These are phyloP conservation scores for Caenorhabditis sp. DNA, from an alignment of 2,888 invertebrate species.

Conservation along the genomic window DNA sequence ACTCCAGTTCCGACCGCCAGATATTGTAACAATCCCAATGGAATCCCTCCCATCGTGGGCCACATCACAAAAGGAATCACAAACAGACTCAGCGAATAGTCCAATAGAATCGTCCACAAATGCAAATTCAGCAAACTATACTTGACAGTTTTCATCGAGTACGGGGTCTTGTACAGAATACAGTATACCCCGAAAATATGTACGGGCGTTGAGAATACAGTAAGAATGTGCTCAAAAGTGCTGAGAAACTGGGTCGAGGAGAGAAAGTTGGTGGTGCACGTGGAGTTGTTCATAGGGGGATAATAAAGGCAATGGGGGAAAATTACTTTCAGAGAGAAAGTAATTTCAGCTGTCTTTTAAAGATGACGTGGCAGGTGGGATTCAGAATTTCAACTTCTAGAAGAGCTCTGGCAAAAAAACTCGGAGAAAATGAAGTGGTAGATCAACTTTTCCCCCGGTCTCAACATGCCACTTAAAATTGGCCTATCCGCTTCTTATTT, in stretches of 20 bases:
- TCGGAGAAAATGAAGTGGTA: too few relatives aligned
- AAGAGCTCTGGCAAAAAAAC: neutral
- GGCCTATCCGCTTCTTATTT: too few relatives aligned
- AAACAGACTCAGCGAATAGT: slow-evolving; percentile 32
- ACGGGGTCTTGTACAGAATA: slow-evolving; percentile 23
- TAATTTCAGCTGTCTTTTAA: too few relatives aligned
- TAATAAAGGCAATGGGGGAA: too few relatives aligned
- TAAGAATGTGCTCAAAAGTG: slow-evolving; percentile 32
- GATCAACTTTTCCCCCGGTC: too few relatives aligned
- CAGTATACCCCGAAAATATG: slow-evolving; percentile 42
- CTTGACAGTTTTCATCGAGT: slow-evolving; percentile 28
- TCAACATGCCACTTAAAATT: too few relatives aligned
- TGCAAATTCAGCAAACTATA: slow-evolving; percentile 33
- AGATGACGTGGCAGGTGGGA: too few relatives aligned
- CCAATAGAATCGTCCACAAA: slow-evolving; percentile 32
- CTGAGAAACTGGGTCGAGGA: neutral
- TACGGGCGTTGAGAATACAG: slow-evolving; percentile 20
- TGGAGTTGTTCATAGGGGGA: neutral
- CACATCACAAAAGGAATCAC: slow-evolving; percentile 33
- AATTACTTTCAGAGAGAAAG: too few relatives aligned
- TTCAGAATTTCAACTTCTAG: neutral
- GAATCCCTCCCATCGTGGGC: slow-evolving; percentile 25
- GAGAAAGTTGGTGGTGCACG: slow-evolving; percentile 5
- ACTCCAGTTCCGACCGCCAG: neutral
- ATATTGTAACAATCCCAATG: slow-evolving; percentile 17